Evolutionary conservation across 2,113 vertebrate genomes (phyloP).

Genomic region (Ptychochromis oligacanthus): DNA sequence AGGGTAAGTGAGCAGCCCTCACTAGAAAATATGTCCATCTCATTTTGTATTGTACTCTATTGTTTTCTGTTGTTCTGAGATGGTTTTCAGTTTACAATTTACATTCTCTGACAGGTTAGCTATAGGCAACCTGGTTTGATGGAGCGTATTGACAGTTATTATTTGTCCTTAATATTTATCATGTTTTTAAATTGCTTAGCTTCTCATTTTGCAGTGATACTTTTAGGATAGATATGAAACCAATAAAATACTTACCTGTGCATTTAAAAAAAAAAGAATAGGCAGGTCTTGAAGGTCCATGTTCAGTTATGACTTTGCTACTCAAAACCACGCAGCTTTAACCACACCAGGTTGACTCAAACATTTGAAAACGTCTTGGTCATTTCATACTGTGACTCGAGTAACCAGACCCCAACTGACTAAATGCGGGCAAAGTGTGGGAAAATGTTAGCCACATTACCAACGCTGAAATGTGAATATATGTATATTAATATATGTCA

Average conservation of each 20-base stretch:
- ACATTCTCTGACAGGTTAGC: neutral
- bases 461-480: too few relatives aligned
- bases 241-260: neutral
- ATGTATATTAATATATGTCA: too few relatives aligned
- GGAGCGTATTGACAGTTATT: too few relatives aligned
- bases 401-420: neutral
- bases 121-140: neutral
- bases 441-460: neutral
- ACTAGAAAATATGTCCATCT: accelerated
- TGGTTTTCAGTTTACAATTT: neutral
- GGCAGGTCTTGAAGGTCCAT: neutral
- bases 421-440: neutral
- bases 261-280: neutral
- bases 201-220: neutral
- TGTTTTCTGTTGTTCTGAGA: neutral
- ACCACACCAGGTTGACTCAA: neutral
- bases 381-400: neutral
- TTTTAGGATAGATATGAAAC: neutral
- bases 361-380: neutral
- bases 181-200: neutral
- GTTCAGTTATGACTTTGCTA: neutral
- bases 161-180: neutral
- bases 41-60: neutral
- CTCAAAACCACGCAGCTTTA: neutral
- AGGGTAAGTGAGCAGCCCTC: constrained; percentile 80